Evolutionary conservation across 1,140 invertebrate genomes (phyloP), one percentile per base, ranked within the genome.

Genomic region (Formica selysi): DNA sequence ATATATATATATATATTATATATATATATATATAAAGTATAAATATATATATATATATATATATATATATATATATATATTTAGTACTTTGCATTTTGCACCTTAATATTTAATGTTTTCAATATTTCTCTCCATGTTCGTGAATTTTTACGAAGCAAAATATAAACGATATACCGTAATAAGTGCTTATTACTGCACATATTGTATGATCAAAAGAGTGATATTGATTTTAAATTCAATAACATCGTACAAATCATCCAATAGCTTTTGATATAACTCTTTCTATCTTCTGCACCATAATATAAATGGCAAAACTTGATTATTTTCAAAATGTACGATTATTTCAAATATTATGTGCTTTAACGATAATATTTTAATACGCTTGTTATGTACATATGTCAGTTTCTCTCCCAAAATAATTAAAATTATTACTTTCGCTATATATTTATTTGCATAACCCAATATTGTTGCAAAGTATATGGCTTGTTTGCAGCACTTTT

Each of bases 161-260:
- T 64, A 32, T 65, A 32, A 48, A 70, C 6, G 48, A 0, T 3
- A 13, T 26, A 16, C n/a, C 16, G 22, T 68, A 57, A 70, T 26
- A 41, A 38, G 11, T 32, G 26, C 44, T 41, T 48, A 32, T 64
- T 48, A 11, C 7, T 41, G 22, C 8, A 26, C 22, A 48, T 48
- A 19, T 48, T 54, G 22, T n/a, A n/a, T 26, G n/a, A 11, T 57
- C 16, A 29, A 80, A 57, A 41, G 22, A 70, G 57, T 13, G 6
- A 13, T 79, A 70, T 80, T 22, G 8, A 70, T 29, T 70, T 19
- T 22, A 38, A 41, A 70, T 80, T 54, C 6, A 70, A 80, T 70
- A 57, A 70, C 22, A 38, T 54, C 3, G 22, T 22, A 57, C 19
- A 80, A 80, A 38, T 57, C 0, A 8, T 70, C 16, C 48, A 48